Percentiles rank a stretch among this genome's conserved stretches.
Conservation (phyloP, 2,797 vertebrate species). For the Lutra lutra region DNA sequence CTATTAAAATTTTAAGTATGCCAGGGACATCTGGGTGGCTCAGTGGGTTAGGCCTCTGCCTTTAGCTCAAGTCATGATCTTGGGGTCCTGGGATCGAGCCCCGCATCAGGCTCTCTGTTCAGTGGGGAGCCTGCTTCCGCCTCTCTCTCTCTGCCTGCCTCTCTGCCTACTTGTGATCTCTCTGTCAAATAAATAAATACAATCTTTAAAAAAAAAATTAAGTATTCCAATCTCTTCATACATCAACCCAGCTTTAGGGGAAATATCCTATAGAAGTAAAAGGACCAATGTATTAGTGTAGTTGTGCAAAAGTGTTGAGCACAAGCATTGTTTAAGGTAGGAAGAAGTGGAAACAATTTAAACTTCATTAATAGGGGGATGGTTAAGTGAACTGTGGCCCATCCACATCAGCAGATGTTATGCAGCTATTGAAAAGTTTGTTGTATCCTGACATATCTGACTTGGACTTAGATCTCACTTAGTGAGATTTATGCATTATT, state of each 20-base stretch:
- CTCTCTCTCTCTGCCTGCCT: too few relatives aligned
- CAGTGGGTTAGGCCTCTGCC: too few relatives aligned
- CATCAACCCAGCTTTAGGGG: not conserved
- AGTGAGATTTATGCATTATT: not conserved
- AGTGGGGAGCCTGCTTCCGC: too few relatives aligned
- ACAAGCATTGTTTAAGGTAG: not conserved
- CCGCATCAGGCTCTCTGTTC: too few relatives aligned
- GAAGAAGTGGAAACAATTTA: conserved; percentile 2
- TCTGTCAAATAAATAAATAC: too few relatives aligned
- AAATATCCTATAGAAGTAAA: conserved; percentile 24
- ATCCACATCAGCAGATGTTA: not conserved
- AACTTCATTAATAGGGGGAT: not conserved
- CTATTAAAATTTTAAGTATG: not conserved
- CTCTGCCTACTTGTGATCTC: too few relatives aligned
- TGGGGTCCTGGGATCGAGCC: too few relatives aligned
- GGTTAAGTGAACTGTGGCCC: not conserved
- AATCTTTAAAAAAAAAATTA: not conserved
- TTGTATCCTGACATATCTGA: not conserved
- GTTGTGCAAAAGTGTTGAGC: conserved; percentile 26
- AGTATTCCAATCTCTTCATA: not conserved
- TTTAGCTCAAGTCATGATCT: too few relatives aligned
- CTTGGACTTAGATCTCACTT: not conserved
- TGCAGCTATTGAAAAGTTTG: not conserved
- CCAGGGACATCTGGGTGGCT: too few relatives aligned
- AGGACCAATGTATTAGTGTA: not conserved